Evolutionary conservation across 2,888 invertebrate genomes (phyloP).

Genomic region (Prostheceraeus crozeri): DNA sequence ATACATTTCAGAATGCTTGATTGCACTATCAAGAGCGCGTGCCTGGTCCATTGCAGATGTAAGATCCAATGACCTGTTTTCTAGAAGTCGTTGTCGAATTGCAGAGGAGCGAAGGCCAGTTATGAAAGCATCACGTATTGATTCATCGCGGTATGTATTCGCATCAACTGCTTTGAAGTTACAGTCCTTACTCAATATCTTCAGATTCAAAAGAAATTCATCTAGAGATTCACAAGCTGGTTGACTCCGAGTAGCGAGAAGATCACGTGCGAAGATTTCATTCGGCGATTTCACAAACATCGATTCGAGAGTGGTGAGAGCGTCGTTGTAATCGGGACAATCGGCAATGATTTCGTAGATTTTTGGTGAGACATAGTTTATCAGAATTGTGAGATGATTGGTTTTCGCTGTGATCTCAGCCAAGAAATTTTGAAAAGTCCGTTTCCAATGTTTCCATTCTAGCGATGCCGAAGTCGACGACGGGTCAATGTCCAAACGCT

Average conservation of each 20-base stretch:
- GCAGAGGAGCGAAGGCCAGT: conserved; percentile 18
- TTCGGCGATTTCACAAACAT: conserved; percentile 29
- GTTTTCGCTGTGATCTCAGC: conserved; percentile 17
- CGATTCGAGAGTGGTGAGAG: background rate
- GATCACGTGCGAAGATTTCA: conserved; percentile 31
- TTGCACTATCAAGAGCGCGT: conserved; percentile 18
- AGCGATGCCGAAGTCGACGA: conserved; percentile 14
- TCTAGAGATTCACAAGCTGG: conserved; percentile 27
- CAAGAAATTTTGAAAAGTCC: conserved; percentile 22
- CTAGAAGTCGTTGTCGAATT: conserved; percentile 29
- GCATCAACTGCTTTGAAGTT: conserved; percentile 31
- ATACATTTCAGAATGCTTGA: too few species aligned
- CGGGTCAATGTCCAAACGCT: conserved; percentile 13
- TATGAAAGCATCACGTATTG: conserved; percentile 27
- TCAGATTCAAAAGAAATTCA: conserved; percentile 23
- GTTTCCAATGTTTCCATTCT: conserved; percentile 27
- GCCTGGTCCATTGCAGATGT: conserved; percentile 26
- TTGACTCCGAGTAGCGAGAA: conserved; percentile 24
- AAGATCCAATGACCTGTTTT: conserved; percentile 27
- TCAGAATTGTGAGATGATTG: conserved; percentile 17
- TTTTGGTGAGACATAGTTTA: conserved; percentile 24
- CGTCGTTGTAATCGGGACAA: conserved; percentile 20
- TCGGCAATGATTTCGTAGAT: too few species aligned
- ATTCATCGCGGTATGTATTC: conserved; percentile 24
- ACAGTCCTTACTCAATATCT: conserved; percentile 19